Conservation (phyloP, 2,113 vertebrate species). For the Athene cunicularia region DNA sequence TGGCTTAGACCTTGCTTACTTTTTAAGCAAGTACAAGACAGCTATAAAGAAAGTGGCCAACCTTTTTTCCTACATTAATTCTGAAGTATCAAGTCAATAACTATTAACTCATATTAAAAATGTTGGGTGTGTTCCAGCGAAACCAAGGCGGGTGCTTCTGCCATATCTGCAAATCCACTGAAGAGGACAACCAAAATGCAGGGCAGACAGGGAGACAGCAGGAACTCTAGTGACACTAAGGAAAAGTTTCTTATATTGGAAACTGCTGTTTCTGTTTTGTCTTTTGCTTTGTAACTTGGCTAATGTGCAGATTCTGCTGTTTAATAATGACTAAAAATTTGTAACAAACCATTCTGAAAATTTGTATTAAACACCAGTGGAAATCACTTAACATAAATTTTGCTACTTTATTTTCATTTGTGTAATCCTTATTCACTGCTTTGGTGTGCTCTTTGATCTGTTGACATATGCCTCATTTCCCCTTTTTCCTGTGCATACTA, state of each 20-base stretch:
- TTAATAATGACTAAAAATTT: not conserved
- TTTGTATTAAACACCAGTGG: not conserved
- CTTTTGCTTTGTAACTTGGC: not conserved
- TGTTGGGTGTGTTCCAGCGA: not conserved
- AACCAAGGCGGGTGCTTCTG: not conserved
- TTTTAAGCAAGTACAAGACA: not conserved
- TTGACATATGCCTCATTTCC: not conserved
- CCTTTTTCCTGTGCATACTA: not conserved
- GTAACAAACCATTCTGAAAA: not conserved
- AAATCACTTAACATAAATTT: not conserved
- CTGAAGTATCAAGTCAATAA: not conserved
- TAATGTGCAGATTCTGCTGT: not conserved
- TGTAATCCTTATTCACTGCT: not conserved
- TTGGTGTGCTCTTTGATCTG: not conserved
- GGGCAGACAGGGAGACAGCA: not conserved
- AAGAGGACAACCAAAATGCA: not conserved
- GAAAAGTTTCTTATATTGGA: not conserved
- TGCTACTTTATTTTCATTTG: not conserved
- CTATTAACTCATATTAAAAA: not conserved
- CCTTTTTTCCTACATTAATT: not conserved
- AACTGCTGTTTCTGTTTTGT: not conserved
- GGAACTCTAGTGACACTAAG: not conserved
- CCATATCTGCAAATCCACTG: not conserved
- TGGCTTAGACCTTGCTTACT: not conserved
- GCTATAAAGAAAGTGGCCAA: not conserved